These are phyloP conservation scores for Neotragus moschatus DNA, from an alignment of 2,113 vertebrate genomes.

Conservation along the genomic window DNA sequence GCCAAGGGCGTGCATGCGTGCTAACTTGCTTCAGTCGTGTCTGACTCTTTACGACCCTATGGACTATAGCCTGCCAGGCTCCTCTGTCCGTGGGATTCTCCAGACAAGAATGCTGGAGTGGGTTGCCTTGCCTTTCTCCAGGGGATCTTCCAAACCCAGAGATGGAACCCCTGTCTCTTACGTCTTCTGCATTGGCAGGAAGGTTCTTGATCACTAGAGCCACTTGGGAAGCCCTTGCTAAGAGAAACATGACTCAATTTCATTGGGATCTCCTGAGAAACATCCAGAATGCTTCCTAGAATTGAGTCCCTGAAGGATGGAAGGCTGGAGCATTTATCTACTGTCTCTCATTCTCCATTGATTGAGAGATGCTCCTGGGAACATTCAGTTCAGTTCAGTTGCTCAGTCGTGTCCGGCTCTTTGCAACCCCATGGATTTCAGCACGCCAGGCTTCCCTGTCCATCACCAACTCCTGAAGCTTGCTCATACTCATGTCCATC, in stretches of 20 bases:
- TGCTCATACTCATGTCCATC: neutral
- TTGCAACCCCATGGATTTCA: neutral
- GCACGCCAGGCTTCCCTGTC: neutral
- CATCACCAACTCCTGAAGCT: neutral
- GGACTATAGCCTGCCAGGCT: neutral
- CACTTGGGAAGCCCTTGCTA: neutral
- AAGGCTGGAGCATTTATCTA: neutral
- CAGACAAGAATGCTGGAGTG: neutral
- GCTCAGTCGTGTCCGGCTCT: neutral
- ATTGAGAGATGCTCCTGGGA: neutral
- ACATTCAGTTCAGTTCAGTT: neutral
- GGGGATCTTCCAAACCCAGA: neutral
- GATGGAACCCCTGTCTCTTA: neutral
- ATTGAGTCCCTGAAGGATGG: neutral
- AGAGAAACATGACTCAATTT: neutral
- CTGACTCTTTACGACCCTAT: neutral
- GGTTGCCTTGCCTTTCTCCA: neutral
- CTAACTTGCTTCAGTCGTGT: neutral
- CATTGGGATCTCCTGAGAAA: neutral
- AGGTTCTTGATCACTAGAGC: neutral
- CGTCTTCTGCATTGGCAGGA: neutral
- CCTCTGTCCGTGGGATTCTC: neutral
- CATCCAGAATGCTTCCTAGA: neutral
- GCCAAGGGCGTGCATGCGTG: neutral
- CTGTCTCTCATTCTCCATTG: neutral